Conservation (phyloP, 2,888 invertebrate species). For the Ophioninae sp. region DNA sequence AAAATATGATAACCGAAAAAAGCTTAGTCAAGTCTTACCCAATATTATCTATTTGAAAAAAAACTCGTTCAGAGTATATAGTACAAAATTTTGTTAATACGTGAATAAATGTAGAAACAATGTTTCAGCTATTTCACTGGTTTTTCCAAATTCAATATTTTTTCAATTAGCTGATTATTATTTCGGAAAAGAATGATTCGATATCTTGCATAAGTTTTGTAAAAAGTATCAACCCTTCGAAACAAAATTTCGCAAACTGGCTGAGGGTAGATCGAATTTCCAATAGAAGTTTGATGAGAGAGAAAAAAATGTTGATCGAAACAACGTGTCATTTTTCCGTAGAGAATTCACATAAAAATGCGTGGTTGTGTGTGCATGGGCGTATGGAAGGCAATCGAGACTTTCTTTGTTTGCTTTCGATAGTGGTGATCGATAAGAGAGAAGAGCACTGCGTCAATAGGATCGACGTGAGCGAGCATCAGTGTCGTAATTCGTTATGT, state of each 20-base stretch:
- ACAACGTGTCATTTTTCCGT: constrained; percentile 10
- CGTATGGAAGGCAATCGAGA: constrained; percentile 65
- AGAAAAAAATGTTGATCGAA: background rate
- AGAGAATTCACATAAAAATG: background rate
- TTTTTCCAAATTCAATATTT: background rate
- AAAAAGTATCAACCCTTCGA: background rate
- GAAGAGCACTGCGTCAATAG: constrained; percentile 47
- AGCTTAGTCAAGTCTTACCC: too few relatives aligned
- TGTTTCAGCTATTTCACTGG: too few relatives aligned
- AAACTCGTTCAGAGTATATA: too few relatives aligned
- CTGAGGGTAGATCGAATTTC: background rate
- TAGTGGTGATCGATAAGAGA: constrained; percentile 70
- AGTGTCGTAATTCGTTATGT: constrained; percentile 34
- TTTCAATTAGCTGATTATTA: background rate
- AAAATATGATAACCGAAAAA: too few relatives aligned
- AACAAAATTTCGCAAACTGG: background rate
- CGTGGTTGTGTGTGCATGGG: background rate
- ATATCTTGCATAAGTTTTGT: background rate
- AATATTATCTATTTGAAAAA: too few relatives aligned
- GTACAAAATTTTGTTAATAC: too few relatives aligned
- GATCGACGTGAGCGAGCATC: constrained; percentile 29
- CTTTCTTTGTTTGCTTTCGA: constrained; percentile 69
- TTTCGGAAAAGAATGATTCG: background rate
- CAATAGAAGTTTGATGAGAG: background rate
- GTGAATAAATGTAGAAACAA: too few relatives aligned